phyloP scores from a whole-genome alignment of 2,113 vertebrate genomes.

The Strigops habroptila region DNA sequence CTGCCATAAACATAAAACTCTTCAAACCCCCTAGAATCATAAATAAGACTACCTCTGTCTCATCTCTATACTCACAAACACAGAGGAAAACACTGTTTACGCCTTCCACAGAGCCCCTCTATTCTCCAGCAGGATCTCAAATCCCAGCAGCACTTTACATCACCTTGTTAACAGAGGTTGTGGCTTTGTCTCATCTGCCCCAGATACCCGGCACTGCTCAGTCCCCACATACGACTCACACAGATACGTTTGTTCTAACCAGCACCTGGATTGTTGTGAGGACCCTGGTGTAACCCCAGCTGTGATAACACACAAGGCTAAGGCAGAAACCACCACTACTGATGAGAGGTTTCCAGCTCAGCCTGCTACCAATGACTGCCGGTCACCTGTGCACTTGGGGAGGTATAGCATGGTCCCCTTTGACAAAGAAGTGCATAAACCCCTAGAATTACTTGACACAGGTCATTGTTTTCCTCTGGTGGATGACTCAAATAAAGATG shows the following conservation, averaged over 20 bases:
- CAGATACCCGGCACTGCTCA: accelerated
- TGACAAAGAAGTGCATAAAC: background rate
- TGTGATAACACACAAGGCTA: background rate
- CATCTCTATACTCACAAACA: background rate
- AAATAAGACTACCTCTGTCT: background rate
- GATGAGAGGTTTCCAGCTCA: background rate
- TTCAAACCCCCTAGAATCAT: background rate
- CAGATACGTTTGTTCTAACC: background rate
- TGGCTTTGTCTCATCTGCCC: background rate
- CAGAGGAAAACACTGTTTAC: background rate
- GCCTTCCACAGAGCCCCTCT: background rate
- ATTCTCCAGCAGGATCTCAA: background rate
- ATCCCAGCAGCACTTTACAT: background rate
- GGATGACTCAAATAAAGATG: background rate
- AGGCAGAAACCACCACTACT: background rate
- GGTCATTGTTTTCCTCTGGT: background rate
- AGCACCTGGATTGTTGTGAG: background rate
- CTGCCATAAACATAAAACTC: background rate
- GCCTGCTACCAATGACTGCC: background rate
- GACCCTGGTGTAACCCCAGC: background rate
- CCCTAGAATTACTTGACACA: background rate
- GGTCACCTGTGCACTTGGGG: background rate
- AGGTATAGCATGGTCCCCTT: background rate
- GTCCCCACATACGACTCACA: accelerated
- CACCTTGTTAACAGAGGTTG: no score